Percentiles rank a stretch among this genome's conserved stretches.
phyloP scores from a whole-genome alignment of 2,797 vertebrate species.

The Myiotriccus ornatus region DNA sequence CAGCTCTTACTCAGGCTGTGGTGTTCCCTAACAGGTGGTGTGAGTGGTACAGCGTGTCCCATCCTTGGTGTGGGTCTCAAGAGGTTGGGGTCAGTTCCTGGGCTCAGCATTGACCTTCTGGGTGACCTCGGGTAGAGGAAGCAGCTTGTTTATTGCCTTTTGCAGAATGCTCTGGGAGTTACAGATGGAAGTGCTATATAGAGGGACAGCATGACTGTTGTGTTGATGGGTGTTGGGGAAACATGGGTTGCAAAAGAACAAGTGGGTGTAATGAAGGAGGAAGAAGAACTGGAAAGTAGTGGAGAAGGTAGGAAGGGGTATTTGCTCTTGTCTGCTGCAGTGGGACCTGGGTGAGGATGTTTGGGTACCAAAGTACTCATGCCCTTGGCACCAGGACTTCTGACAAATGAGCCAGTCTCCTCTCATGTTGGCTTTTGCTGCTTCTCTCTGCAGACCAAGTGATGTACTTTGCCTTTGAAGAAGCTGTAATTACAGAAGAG shows the following conservation, averaged over 20 bases:
- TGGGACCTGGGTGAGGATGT: background rate
- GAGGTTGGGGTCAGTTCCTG: background rate
- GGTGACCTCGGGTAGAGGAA: constrained; percentile 20
- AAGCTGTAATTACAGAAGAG: constrained; percentile 46
- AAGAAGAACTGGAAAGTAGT: background rate
- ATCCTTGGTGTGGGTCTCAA: background rate
- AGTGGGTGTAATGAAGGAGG: background rate
- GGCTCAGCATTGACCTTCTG: background rate
- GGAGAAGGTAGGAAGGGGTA: background rate
- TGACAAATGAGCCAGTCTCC: background rate
- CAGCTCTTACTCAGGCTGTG: constrained; percentile 7
- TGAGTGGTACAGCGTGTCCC: constrained; percentile 22
- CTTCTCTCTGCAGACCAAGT: constrained; percentile 42
- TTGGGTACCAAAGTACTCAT: background rate
- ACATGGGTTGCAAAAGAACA: background rate
- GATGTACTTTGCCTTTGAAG: constrained; percentile 39
- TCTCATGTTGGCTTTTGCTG: fast-evolving
- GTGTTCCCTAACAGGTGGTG: constrained; percentile 16
- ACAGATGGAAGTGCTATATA: constrained; percentile 3
- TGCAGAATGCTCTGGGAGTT: background rate
- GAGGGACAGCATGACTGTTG: background rate
- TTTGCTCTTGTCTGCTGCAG: background rate
- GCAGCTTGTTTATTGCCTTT: constrained; percentile 22
- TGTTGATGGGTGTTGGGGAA: constrained; percentile 24
- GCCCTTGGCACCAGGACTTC: constrained; percentile 2